Evolutionary conservation across 2,113 vertebrate species (phyloP).

Genomic region (Syngnathus scovelli): DNA sequence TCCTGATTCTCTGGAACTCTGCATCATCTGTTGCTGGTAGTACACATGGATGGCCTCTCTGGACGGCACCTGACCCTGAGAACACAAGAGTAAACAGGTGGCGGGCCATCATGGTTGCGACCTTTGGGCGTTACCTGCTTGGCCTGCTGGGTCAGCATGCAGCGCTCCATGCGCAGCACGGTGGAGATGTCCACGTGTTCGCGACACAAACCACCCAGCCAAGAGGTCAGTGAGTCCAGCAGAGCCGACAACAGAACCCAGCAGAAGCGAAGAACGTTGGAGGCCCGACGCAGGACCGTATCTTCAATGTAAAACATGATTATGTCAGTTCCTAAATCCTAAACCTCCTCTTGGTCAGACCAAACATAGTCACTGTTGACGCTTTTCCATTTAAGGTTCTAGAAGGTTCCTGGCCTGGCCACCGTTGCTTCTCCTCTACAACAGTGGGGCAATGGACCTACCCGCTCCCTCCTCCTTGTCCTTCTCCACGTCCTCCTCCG

Average conservation of each 20-base stretch:
- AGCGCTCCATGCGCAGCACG: conserved; percentile 90
- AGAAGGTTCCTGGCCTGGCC: too few species aligned
- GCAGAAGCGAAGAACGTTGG: conserved; percentile 97
- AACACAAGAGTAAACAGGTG: background rate
- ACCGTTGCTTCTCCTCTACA: background rate
- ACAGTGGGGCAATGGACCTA: conserved; percentile 16
- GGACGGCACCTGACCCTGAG: conserved; percentile 87
- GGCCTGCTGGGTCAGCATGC: conserved; percentile 96
- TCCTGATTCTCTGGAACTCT: conserved; percentile 89
- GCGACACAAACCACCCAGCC: conserved; percentile 92
- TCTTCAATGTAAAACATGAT: conserved; percentile 62
- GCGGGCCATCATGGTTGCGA: background rate
- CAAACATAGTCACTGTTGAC: too few species aligned
- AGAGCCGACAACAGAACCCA: conserved; percentile 95
- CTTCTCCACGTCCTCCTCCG: conserved; percentile 36
- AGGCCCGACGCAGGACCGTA: conserved; percentile 94
- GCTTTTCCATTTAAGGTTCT: too few species aligned
- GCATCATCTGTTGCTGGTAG: conserved; percentile 92
- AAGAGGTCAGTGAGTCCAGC: conserved; percentile 89
- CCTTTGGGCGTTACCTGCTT: conserved; percentile 79
- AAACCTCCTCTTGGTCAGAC: too few species aligned
- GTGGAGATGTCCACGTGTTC: conserved; percentile 97
- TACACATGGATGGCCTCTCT: conserved; percentile 92
- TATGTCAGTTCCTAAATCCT: too few species aligned
- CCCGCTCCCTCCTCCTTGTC: conserved; percentile 61